Conservation (phyloP, 2,888 invertebrate genomes). For the Zygogramma bicolorata region DNA sequence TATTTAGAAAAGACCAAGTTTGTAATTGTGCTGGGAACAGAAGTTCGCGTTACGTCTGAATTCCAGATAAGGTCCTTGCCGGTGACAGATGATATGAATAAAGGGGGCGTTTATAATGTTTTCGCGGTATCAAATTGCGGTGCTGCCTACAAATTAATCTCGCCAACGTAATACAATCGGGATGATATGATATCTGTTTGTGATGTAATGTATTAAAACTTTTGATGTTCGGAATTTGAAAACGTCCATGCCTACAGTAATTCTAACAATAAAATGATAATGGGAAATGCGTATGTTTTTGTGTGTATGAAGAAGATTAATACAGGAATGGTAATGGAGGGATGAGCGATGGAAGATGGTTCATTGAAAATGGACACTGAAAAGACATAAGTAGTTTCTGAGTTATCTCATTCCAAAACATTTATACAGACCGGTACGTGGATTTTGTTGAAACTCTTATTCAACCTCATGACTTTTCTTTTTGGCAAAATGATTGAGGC, state of each 20-base stretch:
- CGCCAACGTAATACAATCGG: neutral
- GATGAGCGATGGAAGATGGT: too few species aligned
- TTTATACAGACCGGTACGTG: too few species aligned
- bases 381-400: too few species aligned
- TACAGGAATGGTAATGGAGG: too few species aligned
- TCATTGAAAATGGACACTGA: too few species aligned
- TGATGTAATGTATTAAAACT: neutral
- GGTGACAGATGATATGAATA: conserved; percentile 31
- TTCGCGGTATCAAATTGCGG: conserved; percentile 22
- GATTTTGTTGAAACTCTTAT: too few species aligned
- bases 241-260: neutral
- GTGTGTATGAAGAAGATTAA: too few species aligned
- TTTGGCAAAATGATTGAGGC: too few species aligned
- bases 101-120: conserved; percentile 28
- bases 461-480: too few species aligned
- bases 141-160: neutral
- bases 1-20: conserved; percentile 25
- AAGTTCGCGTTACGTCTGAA: neutral
- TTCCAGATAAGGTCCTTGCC: conserved; percentile 24
- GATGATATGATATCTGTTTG: neutral
- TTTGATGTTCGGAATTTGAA: neutral
- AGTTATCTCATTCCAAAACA: too few species aligned
- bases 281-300: too few species aligned
- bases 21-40: conserved; percentile 14
- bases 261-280: neutral